Conservation (phyloP, 2,797 vertebrate genomes). For the Centroberyx gerrardi region DNA sequence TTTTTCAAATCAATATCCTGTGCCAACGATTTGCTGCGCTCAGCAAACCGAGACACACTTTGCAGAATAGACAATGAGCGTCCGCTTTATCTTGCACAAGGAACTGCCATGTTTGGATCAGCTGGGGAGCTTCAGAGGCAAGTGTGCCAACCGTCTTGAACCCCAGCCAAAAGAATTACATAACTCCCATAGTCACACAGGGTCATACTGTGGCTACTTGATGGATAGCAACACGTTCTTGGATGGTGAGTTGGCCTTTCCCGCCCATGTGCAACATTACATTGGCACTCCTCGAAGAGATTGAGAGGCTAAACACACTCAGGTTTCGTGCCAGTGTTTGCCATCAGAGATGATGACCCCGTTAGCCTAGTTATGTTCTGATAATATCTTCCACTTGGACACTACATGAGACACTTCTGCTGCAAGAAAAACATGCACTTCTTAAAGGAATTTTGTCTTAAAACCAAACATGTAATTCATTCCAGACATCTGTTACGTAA, state of each 20-base stretch:
- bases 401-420: neutral
- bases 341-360: constrained; percentile 16
- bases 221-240: constrained; percentile 67
- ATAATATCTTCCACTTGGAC: neutral
- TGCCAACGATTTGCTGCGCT: constrained; percentile 26
- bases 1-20: constrained; percentile 58
- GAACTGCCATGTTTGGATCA: constrained; percentile 33
- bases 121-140: constrained; percentile 1
- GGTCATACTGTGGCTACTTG: constrained; percentile 58
- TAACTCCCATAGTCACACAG: constrained; percentile 53
- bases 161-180: constrained; percentile 36
- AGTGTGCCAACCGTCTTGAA: constrained; percentile 36
- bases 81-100: constrained; percentile 9
- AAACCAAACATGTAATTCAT: constrained; percentile 7
- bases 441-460: constrained; percentile 2
- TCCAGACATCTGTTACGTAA: constrained; percentile 17
- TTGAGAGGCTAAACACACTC: constrained; percentile 24
- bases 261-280: constrained; percentile 60
- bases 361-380: neutral
- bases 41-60: constrained; percentile 31
- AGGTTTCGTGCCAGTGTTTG: constrained; percentile 21
- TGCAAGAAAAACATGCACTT: constrained; percentile 13
- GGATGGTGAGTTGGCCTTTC: constrained; percentile 40
- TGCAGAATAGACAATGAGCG: constrained; percentile 26
- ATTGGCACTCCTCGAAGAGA: constrained; percentile 43